These are phyloP conservation scores for Himalopsyche anomala DNA, from an alignment of 2,888 invertebrate genomes.

Conservation along the genomic window DNA sequence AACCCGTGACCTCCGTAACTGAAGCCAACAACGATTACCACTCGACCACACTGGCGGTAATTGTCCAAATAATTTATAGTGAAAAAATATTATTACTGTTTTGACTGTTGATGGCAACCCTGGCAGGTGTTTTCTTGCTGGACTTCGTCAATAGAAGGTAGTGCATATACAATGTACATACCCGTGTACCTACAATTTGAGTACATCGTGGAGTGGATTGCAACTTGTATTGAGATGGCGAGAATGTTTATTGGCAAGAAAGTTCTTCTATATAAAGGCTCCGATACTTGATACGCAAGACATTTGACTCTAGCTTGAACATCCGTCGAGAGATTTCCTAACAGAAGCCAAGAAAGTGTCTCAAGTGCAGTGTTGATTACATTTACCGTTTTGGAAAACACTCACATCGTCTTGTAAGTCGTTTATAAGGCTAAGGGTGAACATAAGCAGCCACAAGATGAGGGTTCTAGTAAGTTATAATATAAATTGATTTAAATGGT, in stretches of 20 bases:
- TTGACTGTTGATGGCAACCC: neutral
- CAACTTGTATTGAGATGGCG: neutral
- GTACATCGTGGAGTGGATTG: neutral
- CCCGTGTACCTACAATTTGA: conserved; percentile 16
- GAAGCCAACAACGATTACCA: too few relatives aligned
- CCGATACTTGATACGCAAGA: conserved; percentile 58
- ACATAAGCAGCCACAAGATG: conserved; percentile 48
- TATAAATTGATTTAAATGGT: neutral
- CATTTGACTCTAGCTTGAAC: conserved; percentile 59
- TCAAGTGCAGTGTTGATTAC: neutral
- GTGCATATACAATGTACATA: conserved; percentile 10
- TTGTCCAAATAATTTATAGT: too few relatives aligned
- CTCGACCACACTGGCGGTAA: too few relatives aligned
- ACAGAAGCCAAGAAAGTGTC: neutral
- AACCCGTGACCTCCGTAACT: too few relatives aligned
- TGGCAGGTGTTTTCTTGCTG: neutral
- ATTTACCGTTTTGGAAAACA: neutral
- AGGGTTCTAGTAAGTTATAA: conserved; percentile 50
- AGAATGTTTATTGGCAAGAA: conserved; percentile 52
- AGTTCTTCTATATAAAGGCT: conserved; percentile 64
- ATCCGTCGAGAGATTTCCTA: conserved; percentile 46
- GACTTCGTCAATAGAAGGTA: conserved; percentile 27
- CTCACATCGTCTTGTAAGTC: conserved; percentile 1
- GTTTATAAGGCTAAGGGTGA: conserved; percentile 9
- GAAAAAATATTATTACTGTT: neutral